These are phyloP conservation scores for Mycetomoellerius zeteki DNA, from an alignment of 1,140 invertebrate genomes.

Conservation along the genomic window DNA sequence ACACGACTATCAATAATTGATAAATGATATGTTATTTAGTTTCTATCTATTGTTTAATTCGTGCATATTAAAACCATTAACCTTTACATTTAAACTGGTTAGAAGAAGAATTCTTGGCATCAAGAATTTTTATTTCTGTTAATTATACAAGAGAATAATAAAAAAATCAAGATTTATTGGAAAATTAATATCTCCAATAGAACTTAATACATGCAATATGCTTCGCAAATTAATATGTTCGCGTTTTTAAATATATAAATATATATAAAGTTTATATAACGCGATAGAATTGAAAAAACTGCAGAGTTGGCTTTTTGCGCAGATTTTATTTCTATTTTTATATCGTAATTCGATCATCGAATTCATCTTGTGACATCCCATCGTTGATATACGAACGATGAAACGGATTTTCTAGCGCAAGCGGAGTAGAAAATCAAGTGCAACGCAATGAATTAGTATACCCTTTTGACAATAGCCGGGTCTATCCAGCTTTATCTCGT, in stretches of 20 bases:
- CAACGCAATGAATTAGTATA: conserved; percentile 53
- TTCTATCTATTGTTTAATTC: conserved; percentile 32
- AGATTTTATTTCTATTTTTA: neutral
- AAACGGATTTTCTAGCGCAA: conserved; percentile 34
- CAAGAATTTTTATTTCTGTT: conserved; percentile 20
- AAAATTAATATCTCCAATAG: neutral
- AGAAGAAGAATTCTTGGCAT: no score
- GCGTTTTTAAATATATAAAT: neutral
- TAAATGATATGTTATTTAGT: conserved; percentile 50
- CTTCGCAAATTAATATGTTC: neutral
- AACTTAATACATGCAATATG: neutral
- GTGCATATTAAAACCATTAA: conserved; percentile 24
- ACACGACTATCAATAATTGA: conserved; percentile 34
- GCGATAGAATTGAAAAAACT: neutral
- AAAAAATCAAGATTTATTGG: neutral
- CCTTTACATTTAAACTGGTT: neutral
- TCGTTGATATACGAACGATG: conserved; percentile 28
- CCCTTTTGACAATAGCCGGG: conserved; percentile 55
- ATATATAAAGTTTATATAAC: neutral
- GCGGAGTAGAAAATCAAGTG: conserved; percentile 52
- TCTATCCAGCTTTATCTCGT: conserved; percentile 70
- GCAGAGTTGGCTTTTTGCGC: neutral
- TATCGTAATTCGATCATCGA: conserved; percentile 11
- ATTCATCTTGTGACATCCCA: neutral
- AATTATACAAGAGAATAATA: neutral